Evolutionary conservation across 2,888 invertebrate species (phyloP), one percentile per base, ranked within the genome.

Genomic region (Drosophila emarginata): DNA sequence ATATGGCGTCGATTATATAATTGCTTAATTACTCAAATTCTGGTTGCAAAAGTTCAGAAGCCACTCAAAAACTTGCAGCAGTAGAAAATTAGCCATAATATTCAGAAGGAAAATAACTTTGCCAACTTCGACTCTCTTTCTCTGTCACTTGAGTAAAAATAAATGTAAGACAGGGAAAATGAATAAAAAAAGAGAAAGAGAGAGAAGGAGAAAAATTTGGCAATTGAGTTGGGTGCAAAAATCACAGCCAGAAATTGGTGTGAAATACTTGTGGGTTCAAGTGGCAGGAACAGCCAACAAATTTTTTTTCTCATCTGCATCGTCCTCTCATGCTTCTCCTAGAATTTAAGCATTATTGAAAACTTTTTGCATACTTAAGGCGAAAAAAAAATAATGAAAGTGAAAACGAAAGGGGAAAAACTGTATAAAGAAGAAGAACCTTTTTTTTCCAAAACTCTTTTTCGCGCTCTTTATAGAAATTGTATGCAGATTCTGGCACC

Each of bases 261-360:
- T 88, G 85, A 88, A 86, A 87, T 79, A 82, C 87, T 90, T 88
- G 80, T 80, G 81, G 76, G 72, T 73, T 87, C 80, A 88, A 90
- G 89, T 75, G 77, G 69, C 45, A 45, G 45, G 11, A 45, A 21
- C 45, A 21, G 18, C 45, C 1, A 54, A 54, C 28, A 12, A 2
- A 9, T 12, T 54, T 36, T 54, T 53, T 53, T 15, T 28, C 23
- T 12, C 52, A 36, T 54, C 32, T 54, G 7, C 54, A 4, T 23
- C 36, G 32, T 32, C 9, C 32, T 32, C 9, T 32, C 11, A 9
- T 32, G 32, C 7, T 23, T 39, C 37, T 21, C 21, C 18, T 45
- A 45, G 45, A 21, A 21, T 45, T 45, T 45, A 45, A 45, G 45
- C 45, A 45, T 45, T 76, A 78, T 74, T 58, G 75, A 78, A 67